phyloP scores from a whole-genome alignment of 2,888 invertebrate genomes.

The Leptopilina drosophilae region DNA sequence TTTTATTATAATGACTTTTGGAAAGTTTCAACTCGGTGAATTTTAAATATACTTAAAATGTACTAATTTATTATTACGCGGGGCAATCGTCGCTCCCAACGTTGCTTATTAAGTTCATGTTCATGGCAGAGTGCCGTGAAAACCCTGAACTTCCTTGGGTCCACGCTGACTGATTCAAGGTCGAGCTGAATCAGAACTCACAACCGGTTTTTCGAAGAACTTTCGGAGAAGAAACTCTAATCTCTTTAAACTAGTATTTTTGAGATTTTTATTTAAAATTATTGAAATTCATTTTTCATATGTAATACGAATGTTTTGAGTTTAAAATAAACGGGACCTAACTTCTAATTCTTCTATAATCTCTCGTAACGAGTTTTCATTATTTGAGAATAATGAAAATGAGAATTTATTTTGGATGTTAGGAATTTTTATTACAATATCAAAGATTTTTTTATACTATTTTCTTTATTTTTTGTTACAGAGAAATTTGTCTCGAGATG shows the following conservation, averaged over 20 bases:
- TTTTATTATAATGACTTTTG: neutral
- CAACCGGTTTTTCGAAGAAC: slow-evolving; percentile 63
- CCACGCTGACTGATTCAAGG: slow-evolving; percentile 62
- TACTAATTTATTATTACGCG: slow-evolving; percentile 31
- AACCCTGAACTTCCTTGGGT: slow-evolving; percentile 62
- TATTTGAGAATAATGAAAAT: too few relatives aligned
- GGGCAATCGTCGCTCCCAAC: slow-evolving; percentile 23
- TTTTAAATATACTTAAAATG: slow-evolving; percentile 3
- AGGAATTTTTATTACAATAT: too few relatives aligned
- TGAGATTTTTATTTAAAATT: neutral
- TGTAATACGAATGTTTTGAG: too few relatives aligned
- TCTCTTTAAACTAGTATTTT: slow-evolving; percentile 18
- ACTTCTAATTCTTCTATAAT: too few relatives aligned
- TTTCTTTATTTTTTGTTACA: too few relatives aligned
- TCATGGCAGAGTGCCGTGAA: slow-evolving; percentile 53
- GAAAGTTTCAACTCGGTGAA: neutral
- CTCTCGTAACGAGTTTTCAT: too few relatives aligned
- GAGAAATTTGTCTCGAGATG: too few relatives aligned
- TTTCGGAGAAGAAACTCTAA: slow-evolving; percentile 59
- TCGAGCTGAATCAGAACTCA: slow-evolving; percentile 61
- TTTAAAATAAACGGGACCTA: too few relatives aligned
- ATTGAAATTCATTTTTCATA: neutral
- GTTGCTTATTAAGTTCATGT: slow-evolving; percentile 31
- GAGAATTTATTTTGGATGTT: too few relatives aligned
- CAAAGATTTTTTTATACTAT: too few relatives aligned